Evolutionary conservation across 2,888 invertebrate species (phyloP).

Genomic region (Drosophila falleni): DNA sequence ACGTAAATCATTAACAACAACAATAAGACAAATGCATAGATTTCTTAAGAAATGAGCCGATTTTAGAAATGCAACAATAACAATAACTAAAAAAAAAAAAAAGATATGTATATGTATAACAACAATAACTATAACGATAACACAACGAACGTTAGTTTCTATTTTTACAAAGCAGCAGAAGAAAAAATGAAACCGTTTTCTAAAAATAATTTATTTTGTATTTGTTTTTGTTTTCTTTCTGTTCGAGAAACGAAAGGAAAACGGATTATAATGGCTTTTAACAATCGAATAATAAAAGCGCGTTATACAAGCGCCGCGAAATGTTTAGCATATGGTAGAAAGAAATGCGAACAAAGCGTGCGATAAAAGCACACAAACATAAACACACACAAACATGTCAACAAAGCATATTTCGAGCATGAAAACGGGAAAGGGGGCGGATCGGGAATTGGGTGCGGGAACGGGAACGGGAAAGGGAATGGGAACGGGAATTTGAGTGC

Average conservation of each 20-base stretch:
- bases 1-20: constrained; percentile 68
- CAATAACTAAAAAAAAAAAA: constrained; percentile 26
- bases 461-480: constrained; percentile 36
- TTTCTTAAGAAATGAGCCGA: constrained; percentile 46
- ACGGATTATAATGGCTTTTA: constrained; percentile 52
- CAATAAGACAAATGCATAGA: constrained; percentile 56
- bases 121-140: constrained; percentile 11
- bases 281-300: constrained; percentile 59
- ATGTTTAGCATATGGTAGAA: constrained; percentile 69
- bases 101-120: not conserved
- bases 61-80: constrained; percentile 50
- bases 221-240: constrained; percentile 5
- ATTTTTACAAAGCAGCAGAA: constrained; percentile 45
- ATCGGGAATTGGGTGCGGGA: not conserved
- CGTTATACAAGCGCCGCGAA: constrained; percentile 47
- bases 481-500: constrained; percentile 31
- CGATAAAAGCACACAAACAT: constrained; percentile 53
- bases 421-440: constrained; percentile 35
- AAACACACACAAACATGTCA: constrained; percentile 55
- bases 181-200: constrained; percentile 74
- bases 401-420: constrained; percentile 60
- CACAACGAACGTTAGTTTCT: constrained; percentile 45
- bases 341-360: constrained; percentile 62
- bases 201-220: constrained; percentile 68
- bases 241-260: constrained; percentile 60